Conservation (phyloP, 2,888 invertebrate species). For the Drosophila falleni region DNA sequence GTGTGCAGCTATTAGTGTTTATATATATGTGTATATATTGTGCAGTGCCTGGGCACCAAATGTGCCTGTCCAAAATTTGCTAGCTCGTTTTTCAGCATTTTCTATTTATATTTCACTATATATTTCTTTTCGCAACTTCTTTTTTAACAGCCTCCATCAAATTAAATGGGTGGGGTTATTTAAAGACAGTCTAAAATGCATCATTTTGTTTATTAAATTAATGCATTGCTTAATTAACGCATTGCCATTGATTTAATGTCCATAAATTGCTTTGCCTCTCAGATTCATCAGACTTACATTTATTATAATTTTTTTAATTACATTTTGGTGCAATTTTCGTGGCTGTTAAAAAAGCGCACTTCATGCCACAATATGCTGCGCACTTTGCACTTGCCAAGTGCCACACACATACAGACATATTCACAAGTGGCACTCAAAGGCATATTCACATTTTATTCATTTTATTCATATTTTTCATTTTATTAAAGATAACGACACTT, state of each 20-base stretch:
- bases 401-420: constrained; percentile 2
- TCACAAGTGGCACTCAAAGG: constrained; percentile 10
- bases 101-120: constrained; percentile 18
- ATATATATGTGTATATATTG: constrained; percentile 11
- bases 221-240: constrained; percentile 32
- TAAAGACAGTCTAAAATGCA: constrained; percentile 35
- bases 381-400: constrained; percentile 28
- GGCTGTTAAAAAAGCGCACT: constrained; percentile 19
- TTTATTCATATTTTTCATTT: background rate
- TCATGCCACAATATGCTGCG: constrained; percentile 28
- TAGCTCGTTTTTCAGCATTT: constrained; percentile 46
- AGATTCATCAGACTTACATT: constrained; percentile 5
- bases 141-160: constrained; percentile 32
- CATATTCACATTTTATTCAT: constrained; percentile 1
- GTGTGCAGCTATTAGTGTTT: constrained; percentile 19
- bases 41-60: constrained; percentile 37
- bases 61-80: constrained; percentile 46
- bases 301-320: constrained; percentile 60
- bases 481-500: background rate
- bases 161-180: constrained; percentile 55
- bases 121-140: background rate
- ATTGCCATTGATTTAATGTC: constrained; percentile 55
- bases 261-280: constrained; percentile 56
- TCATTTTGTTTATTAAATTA: constrained; percentile 2
- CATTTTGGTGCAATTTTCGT: constrained; percentile 32